phyloP scores from a whole-genome alignment of 1,140 invertebrate species.

The Drosophila repletoides region DNA sequence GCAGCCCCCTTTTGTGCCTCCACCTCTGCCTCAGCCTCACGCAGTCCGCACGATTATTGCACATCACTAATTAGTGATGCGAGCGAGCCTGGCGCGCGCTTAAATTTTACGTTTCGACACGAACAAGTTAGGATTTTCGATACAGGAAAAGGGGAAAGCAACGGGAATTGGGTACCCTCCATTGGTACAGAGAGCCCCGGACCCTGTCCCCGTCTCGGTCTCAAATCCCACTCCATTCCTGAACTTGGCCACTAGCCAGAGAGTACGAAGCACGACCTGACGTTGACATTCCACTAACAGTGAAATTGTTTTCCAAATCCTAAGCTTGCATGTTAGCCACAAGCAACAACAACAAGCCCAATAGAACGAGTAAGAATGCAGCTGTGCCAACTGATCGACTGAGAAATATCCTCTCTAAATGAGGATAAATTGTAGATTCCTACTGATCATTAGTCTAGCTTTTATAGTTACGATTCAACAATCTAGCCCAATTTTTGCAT shows the following conservation, averaged over 20 bases:
- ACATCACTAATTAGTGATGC: conserved; percentile 79
- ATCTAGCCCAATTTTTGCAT: too few species aligned
- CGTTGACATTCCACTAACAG: conserved; percentile 79
- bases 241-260: too few species aligned
- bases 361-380: not conserved
- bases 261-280: conserved; percentile 44
- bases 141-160: not conserved
- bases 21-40: not conserved
- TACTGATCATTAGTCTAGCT: too few species aligned
- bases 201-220: too few species aligned
- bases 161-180: not conserved
- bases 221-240: too few species aligned
- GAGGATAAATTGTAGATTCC: not conserved
- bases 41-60: conserved; percentile 67
- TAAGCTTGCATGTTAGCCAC: conserved; percentile 77
- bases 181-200: too few species aligned
- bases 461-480: not conserved
- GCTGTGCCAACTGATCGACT: not conserved
- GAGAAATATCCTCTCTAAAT: not conserved
- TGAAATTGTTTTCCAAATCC: conserved; percentile 78
- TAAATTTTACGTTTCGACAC: conserved; percentile 61
- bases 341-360: conserved; percentile 27
- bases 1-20: not conserved
- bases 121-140: conserved; percentile 16
- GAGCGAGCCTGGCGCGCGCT: conserved; percentile 53